These are phyloP conservation scores for Alviniconcha strummeri DNA, from an alignment of 2,888 invertebrate species.

Conservation along the genomic window DNA sequence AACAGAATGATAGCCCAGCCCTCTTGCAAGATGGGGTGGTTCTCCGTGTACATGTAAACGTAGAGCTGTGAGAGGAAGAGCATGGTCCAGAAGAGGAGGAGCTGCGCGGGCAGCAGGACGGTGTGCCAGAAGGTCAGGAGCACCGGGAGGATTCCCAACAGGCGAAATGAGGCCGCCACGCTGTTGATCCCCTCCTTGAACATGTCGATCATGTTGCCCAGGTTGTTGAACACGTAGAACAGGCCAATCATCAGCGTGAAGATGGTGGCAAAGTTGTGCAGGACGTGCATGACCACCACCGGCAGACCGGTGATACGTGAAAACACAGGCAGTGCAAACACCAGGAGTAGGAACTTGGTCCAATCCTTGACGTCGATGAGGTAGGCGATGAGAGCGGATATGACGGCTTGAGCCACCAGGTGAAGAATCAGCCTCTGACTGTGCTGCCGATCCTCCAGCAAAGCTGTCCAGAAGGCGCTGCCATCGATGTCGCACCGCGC, in stretches of 20 bases:
- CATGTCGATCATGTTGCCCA: slow-evolving; percentile 70
- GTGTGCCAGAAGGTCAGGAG: slow-evolving; percentile 73
- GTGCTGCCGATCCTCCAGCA: slow-evolving; percentile 58
- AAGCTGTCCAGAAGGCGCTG: slow-evolving; percentile 45
- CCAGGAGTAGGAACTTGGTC: slow-evolving; percentile 71
- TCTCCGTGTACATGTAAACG: slow-evolving; percentile 64
- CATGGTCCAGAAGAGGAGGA: slow-evolving; percentile 76
- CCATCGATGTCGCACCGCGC: slow-evolving; percentile 41
- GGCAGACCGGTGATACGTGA: slow-evolving; percentile 74
- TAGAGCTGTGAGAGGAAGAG: slow-evolving; percentile 74
- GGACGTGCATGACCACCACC: slow-evolving; percentile 65
- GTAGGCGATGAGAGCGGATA: slow-evolving; percentile 70
- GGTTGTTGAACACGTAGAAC: slow-evolving; percentile 72
- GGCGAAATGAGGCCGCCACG: slow-evolving; percentile 59
- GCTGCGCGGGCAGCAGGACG: slow-evolving; percentile 74
- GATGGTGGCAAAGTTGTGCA: slow-evolving; percentile 75
- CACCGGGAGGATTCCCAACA: slow-evolving; percentile 70
- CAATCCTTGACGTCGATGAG: slow-evolving; percentile 72
- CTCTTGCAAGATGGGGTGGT: slow-evolving; percentile 63
- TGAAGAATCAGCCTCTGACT: slow-evolving; percentile 68
- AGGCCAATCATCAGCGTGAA: slow-evolving; percentile 72
- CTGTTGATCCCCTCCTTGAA: slow-evolving; percentile 60
- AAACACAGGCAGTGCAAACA: slow-evolving; percentile 75
- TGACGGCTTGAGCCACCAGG: slow-evolving; percentile 68
- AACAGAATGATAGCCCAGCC: slow-evolving; percentile 73